These are phyloP conservation scores for Kryphioiulus occultus DNA, from an alignment of 2,888 invertebrate species.

Conservation along the genomic window DNA sequence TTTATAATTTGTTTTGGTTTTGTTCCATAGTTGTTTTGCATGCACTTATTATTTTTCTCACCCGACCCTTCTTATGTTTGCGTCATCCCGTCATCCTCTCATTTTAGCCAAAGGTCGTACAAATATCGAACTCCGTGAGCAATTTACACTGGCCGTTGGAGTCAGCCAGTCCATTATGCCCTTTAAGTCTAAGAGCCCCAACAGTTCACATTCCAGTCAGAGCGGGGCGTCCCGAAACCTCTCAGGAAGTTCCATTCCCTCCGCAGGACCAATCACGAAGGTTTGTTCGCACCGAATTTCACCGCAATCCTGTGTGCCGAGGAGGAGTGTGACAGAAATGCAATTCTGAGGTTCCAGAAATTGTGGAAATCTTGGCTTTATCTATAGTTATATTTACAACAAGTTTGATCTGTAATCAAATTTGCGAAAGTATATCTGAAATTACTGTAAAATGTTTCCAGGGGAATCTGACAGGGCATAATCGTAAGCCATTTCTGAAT, in stretches of 20 bases:
- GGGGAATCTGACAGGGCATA: too few species aligned
- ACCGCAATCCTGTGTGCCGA: neutral
- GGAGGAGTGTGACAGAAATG: neutral
- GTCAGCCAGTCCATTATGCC: constrained; percentile 99
- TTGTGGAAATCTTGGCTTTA: too few species aligned
- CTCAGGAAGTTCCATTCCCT: constrained; percentile 60
- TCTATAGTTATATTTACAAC: too few species aligned
- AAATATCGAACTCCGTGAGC: constrained; percentile 98
- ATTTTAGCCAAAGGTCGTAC: constrained; percentile 96
- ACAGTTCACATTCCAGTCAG: constrained; percentile 67
- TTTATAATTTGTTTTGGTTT: constrained; percentile 53
- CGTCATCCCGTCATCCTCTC: constrained; percentile 41
- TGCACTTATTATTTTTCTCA: constrained; percentile 55
- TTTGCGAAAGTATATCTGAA: too few species aligned
- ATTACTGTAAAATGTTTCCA: too few species aligned
- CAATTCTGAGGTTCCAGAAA: neutral
- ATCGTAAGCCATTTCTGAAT: too few species aligned
- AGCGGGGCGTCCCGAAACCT: constrained; percentile 58
- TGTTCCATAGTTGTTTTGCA: constrained; percentile 55
- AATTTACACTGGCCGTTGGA: constrained; percentile 98
- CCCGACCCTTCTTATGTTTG: constrained; percentile 7
- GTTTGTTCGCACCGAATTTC: constrained; percentile 66
- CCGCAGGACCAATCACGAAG: constrained; percentile 95
- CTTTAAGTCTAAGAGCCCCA: constrained; percentile 93
- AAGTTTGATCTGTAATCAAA: too few species aligned